Conservation (phyloP, 2,888 invertebrate species). For the Pheosia gnoma region DNA sequence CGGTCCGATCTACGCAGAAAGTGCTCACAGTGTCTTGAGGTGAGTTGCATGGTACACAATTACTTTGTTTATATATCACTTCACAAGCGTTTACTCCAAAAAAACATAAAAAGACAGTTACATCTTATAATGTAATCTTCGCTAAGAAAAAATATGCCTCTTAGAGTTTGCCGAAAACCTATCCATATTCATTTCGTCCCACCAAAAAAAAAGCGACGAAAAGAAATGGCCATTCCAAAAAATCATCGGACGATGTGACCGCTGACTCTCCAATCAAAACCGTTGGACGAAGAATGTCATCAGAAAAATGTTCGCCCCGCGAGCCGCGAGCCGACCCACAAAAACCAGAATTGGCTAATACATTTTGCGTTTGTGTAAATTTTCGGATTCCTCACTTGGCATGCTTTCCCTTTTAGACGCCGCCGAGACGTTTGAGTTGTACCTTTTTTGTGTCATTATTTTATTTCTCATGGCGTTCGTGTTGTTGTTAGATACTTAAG, state of each 20-base stretch:
- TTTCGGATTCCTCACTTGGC: conserved; percentile 24
- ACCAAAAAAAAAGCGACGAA: not conserved
- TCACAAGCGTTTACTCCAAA: too few species aligned
- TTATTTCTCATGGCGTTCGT: too few species aligned
- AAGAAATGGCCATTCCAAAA: not conserved
- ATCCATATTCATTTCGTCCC: conserved; percentile 1
- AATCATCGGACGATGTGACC: not conserved
- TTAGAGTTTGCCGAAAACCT: not conserved
- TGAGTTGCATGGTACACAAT: too few species aligned
- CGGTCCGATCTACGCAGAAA: too few species aligned
- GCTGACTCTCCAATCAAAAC: conserved; percentile 14
- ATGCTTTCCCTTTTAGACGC: conserved; percentile 19
- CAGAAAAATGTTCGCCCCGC: conserved; percentile 13
- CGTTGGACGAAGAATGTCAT: conserved; percentile 12
- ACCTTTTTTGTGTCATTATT: too few species aligned
- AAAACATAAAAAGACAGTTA: too few species aligned
- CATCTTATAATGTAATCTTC: too few species aligned
- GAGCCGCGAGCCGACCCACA: conserved; percentile 16
- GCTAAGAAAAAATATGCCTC: too few species aligned
- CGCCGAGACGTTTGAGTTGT: not conserved
- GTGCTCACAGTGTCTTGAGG: too few species aligned
- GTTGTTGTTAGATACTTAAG: too few species aligned
- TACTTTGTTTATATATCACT: too few species aligned
- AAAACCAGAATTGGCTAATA: conserved; percentile 37
- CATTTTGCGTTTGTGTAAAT: conserved; percentile 38